Conservation (phyloP, 2,888 invertebrate species). For the Alcis repandata region DNA sequence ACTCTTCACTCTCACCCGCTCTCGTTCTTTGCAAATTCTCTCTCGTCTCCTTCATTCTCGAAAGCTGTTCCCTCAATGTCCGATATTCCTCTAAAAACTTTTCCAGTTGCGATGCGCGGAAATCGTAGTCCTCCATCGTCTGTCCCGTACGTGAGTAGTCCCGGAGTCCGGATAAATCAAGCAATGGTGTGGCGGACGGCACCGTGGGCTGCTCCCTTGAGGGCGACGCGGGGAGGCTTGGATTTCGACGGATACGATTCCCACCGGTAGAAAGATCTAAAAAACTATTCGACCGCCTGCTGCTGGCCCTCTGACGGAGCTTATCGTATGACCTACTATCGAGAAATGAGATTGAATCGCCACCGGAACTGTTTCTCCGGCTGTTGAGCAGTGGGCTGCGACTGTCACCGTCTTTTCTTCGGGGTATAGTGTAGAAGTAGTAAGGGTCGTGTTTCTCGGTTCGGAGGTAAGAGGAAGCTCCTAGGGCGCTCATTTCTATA, state of each 20-base stretch:
- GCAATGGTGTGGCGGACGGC: conserved; percentile 87
- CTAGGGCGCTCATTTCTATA: conserved; percentile 83
- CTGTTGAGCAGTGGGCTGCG: conserved; percentile 91
- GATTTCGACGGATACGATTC: conserved; percentile 77
- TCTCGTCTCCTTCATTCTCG: conserved; percentile 93
- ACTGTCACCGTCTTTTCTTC: conserved; percentile 88
- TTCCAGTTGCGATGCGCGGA: conserved; percentile 92
- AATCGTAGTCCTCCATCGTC: conserved; percentile 89
- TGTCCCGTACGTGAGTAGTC: conserved; percentile 77
- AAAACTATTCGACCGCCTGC: conserved; percentile 89
- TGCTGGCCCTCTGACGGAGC: conserved; percentile 65
- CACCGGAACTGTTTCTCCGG: conserved; percentile 90
- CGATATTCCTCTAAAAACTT: conserved; percentile 93
- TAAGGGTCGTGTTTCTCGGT: conserved; percentile 80
- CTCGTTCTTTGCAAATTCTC: conserved; percentile 87
- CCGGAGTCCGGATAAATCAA: conserved; percentile 87
- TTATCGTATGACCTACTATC: conserved; percentile 73
- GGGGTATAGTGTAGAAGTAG: conserved; percentile 90
- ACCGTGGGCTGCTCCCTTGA: conserved; percentile 80
- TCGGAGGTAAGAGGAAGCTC: conserved; percentile 73
- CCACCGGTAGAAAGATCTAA: conserved; percentile 88
- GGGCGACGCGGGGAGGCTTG: conserved; percentile 89
- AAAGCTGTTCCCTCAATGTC: conserved; percentile 91
- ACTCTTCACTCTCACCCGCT: conserved; percentile 82
- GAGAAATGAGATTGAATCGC: conserved; percentile 85